phyloP scores from a whole-genome alignment of 2,888 invertebrate species.

The Philopedon plagiatum region DNA sequence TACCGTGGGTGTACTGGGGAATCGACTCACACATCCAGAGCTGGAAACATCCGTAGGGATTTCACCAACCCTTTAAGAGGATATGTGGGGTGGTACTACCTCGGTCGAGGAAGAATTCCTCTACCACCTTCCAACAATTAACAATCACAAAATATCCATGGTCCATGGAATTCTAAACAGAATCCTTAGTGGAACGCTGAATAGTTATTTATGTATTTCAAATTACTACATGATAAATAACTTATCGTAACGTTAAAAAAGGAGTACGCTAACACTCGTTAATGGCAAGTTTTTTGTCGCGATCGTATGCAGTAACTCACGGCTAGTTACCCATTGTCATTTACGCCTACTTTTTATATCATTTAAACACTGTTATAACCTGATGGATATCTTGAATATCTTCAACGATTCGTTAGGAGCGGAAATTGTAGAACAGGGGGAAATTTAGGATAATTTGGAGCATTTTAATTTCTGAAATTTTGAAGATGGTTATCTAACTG shows the following conservation, averaged over 20 bases:
- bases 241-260: not conserved
- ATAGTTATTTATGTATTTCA: no score
- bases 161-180: no score
- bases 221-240: not conserved
- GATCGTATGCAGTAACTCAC: constrained; percentile 30
- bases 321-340: constrained; percentile 48
- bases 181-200: no score
- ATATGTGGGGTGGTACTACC: no score
- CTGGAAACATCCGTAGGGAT: no score
- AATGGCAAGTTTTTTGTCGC: not conserved
- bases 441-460: constrained; percentile 37
- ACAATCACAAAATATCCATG: no score
- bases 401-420: constrained; percentile 33
- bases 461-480: constrained; percentile 38
- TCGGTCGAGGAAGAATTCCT: no score
- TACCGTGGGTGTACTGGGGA: no score
- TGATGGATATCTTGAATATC: constrained; percentile 41
- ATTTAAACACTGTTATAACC: constrained; percentile 39
- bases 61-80: no score
- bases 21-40: no score
- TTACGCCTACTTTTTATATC: constrained; percentile 44
- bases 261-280: constrained; percentile 2
- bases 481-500: constrained; percentile 19
- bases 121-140: no score
- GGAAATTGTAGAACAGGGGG: constrained; percentile 37